Conservation (phyloP, 2,888 invertebrate species). For the Standfussiana lucernea region DNA sequence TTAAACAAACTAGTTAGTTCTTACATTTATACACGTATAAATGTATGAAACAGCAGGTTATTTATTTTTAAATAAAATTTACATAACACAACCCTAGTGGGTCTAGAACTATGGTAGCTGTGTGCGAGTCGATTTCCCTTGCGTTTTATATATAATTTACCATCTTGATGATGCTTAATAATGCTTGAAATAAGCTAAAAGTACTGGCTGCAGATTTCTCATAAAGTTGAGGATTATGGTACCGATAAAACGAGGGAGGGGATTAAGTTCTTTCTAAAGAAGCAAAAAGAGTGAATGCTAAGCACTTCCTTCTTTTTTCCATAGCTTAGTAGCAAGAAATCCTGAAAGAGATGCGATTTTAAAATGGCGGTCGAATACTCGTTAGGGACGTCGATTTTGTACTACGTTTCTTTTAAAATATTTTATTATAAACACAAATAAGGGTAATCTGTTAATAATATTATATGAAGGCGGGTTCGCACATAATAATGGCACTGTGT, state of each 20-base stretch:
- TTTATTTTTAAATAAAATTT: neutral
- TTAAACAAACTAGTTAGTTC: neutral
- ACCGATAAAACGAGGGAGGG: slow-evolving; percentile 13
- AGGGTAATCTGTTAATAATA: neutral
- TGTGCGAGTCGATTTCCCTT: neutral
- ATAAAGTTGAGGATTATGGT: slow-evolving; percentile 11
- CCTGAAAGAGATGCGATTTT: slow-evolving; percentile 1
- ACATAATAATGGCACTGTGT: neutral
- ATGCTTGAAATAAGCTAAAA: neutral
- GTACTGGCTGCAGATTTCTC: neutral
- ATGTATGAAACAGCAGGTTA: neutral
- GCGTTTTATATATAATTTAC: neutral
- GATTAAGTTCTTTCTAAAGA: slow-evolving; percentile 30
- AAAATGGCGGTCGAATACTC: slow-evolving; percentile 12
- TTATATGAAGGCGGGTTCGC: neutral
- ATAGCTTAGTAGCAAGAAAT: slow-evolving; percentile 15
- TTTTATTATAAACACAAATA: neutral
- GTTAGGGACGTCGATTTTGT: neutral
- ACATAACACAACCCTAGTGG: neutral
- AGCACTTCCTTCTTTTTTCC: slow-evolving; percentile 14
- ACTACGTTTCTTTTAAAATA: slow-evolving; percentile 1
- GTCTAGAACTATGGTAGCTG: neutral
- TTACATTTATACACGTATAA: too few species aligned
- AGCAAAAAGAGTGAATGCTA: slow-evolving; percentile 6
- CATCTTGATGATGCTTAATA: neutral